Evolutionary conservation across 2,797 vertebrate species (phyloP).

Genomic region (Macrochelys suwanniensis): DNA sequence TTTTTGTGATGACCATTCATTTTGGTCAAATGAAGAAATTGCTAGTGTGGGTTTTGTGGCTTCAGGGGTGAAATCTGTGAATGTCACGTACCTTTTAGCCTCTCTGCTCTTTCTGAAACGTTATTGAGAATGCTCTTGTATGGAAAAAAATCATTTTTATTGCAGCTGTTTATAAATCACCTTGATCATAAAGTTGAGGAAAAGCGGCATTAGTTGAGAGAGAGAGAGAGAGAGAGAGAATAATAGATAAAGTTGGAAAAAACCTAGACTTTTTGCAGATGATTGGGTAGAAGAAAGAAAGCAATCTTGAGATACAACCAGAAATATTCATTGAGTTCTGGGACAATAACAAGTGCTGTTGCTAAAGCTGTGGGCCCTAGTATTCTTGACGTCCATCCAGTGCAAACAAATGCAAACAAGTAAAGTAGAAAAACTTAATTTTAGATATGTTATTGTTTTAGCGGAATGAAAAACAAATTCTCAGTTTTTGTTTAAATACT

Average conservation of each 20-base stretch:
- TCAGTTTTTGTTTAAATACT: neutral
- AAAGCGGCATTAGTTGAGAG: constrained; percentile 54
- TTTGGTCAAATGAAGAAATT: constrained; percentile 86
- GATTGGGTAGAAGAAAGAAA: neutral
- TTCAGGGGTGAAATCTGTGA: constrained; percentile 88
- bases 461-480: neutral
- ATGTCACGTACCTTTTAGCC: constrained; percentile 88
- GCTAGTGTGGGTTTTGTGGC: constrained; percentile 81
- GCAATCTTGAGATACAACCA: neutral
- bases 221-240: constrained; percentile 51
- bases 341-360: neutral
- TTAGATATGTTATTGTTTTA: neutral
- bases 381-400: neutral
- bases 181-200: constrained; percentile 76
- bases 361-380: neutral
- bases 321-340: neutral
- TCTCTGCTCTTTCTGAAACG: constrained; percentile 80
- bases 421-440: neutral
- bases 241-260: constrained; percentile 34
- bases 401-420: neutral
- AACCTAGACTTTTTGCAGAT: constrained; percentile 15
- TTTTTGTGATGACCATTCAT: constrained; percentile 87
- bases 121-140: constrained; percentile 80
- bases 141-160: constrained; percentile 70
- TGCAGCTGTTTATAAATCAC: constrained; percentile 81